Conservation (phyloP, 2,888 invertebrate genomes). For the Drosophila nigricruria region DNA sequence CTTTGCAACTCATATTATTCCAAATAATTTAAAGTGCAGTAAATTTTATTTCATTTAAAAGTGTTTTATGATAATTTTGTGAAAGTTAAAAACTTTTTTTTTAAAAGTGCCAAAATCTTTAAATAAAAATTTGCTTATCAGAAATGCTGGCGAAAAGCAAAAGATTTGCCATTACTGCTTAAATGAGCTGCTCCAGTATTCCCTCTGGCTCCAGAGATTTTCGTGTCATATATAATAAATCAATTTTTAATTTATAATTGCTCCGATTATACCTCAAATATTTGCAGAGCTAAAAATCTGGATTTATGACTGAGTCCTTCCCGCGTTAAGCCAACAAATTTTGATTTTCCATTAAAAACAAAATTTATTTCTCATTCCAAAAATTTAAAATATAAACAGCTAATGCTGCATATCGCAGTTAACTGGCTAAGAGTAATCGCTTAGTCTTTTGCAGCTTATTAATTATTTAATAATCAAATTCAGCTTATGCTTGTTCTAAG, state of each 20-base stretch:
- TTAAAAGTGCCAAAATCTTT: too few relatives aligned
- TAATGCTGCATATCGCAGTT: neutral
- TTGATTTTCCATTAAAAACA: neutral
- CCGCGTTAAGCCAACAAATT: neutral
- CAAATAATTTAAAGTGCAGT: too few relatives aligned
- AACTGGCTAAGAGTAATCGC: neutral
- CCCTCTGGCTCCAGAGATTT: too few relatives aligned
- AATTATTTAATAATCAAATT: slow-evolving; percentile 10
- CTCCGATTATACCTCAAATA: too few relatives aligned
- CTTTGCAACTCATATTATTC: too few relatives aligned
- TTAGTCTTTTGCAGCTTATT: neutral
- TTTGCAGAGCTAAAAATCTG: too few relatives aligned
- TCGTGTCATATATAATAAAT: too few relatives aligned
- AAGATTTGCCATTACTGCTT: neutral
- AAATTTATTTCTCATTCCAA: neutral
- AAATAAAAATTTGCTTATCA: neutral
- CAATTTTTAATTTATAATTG: too few relatives aligned
- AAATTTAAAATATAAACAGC: neutral
- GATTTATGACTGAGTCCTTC: neutral
- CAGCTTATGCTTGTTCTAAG: neutral
- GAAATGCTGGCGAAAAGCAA: neutral
- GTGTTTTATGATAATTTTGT: too few relatives aligned
- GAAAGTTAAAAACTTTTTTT: too few relatives aligned
- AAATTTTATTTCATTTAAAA: too few relatives aligned
- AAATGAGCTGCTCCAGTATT: too few relatives aligned